Percentiles rank a stretch among this genome's conserved stretches.
These are phyloP conservation scores for Enteromius anoplus DNA, from an alignment of 2,797 vertebrate genomes.

Conservation along the genomic window DNA sequence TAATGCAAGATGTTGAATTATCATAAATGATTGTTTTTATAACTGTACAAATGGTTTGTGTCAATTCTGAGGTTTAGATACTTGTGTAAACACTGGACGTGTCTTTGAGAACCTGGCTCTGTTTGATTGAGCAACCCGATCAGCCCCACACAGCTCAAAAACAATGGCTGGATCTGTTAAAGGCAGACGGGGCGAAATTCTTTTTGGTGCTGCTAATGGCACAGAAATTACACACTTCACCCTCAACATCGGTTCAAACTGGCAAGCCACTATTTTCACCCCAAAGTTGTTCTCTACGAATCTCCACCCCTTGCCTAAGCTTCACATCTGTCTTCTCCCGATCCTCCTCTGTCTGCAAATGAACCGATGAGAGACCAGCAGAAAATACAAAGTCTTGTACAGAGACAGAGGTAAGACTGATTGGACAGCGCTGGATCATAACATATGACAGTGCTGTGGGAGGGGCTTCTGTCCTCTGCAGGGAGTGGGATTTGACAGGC, in stretches of 20 bases:
- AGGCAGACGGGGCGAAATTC: neutral
- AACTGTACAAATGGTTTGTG: neutral
- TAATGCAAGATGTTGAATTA: neutral
- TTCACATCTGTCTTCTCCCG: slow-evolving; percentile 68
- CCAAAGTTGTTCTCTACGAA: slow-evolving; percentile 50
- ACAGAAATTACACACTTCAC: slow-evolving; percentile 9
- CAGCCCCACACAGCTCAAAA: neutral
- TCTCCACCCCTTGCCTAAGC: slow-evolving; percentile 58
- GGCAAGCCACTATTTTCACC: slow-evolving; percentile 52
- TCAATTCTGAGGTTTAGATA: neutral
- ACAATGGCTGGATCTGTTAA: neutral
- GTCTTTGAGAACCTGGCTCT: neutral
- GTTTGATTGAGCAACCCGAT: neutral
- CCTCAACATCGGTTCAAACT: slow-evolving; percentile 31
- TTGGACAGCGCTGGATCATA: slow-evolving; percentile 75
- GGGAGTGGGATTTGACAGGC: slow-evolving; percentile 66
- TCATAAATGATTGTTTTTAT: neutral
- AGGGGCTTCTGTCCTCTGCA: slow-evolving; percentile 49
- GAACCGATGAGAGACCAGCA: slow-evolving; percentile 69
- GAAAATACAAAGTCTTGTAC: slow-evolving; percentile 51
- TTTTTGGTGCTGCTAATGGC: neutral
- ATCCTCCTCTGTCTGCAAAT: slow-evolving; percentile 58
- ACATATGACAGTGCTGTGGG: slow-evolving; percentile 68
- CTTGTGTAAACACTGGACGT: neutral
- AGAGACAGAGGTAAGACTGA: slow-evolving; percentile 59